Base-by-base conservation (phyloP, 64 coral and sea anemone species). In the Pocillopora damicornis region DNA sequence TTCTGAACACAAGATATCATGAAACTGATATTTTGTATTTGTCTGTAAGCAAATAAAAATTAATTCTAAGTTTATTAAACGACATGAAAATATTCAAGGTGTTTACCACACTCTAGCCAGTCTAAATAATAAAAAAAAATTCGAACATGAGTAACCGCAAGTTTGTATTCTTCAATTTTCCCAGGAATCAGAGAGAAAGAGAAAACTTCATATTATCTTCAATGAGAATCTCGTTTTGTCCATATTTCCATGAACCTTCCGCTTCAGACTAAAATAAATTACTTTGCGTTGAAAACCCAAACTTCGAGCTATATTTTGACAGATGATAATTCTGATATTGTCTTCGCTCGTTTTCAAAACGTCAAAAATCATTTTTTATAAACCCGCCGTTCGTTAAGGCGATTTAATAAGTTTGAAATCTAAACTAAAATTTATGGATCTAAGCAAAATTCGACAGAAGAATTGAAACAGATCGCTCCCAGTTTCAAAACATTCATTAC, bases 391-490 rank as follows among this genome's bases (percentile, higher is more conserved):
- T 65, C 61, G 60, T 61, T 37, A 37, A 63, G 79, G 16, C 79
- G 79, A 63, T 82, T 63, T 78, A 78, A 78, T 82, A 37, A 30
- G 9, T 82, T 22, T 42, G 5, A 63, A 82, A 82, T 65, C 61
- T 82, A 30, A 20, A 20, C 76, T 17, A 78, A 78, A 38, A 58
- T 25, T 18, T 71, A 23, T n/a, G 25, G 67, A 71, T 23, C 67
- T 20, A 71, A 26, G 18, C n/a, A 23, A 77, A 77, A 56, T 60
- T 9, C 58, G 12, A 30, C 77, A 79, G 38, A 57, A 15, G 17
- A 83, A 71, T 51, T n/a, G 18, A 83, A 45, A 20, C 7, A 16
- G 3, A 37, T 69, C 2, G 13, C 12, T 67, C 37, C 51, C 35
- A 4, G 45, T 35, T 69, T 83, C 37, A 83, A 83, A 69, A 42